phyloP scores from a whole-genome alignment of 1,140 invertebrate genomes.

The Lasioglossum albipes region DNA sequence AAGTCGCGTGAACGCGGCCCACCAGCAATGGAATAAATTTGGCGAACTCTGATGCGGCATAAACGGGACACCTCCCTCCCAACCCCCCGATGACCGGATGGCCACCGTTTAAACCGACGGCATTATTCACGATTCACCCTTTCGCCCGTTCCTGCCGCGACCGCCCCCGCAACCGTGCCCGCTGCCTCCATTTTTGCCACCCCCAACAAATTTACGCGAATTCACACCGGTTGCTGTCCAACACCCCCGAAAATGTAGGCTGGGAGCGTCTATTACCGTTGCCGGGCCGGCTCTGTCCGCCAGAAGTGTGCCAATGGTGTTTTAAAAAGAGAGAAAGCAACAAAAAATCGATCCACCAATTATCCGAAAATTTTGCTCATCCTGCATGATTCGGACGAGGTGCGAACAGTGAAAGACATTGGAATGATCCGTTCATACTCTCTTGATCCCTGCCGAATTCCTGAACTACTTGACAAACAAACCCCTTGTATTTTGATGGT shows the following conservation, averaged over 20 bases:
- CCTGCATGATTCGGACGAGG: not conserved
- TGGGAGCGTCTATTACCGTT: conserved; percentile 52
- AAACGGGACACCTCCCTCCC: conserved; percentile 50
- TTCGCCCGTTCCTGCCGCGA: conserved; percentile 25
- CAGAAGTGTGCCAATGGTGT: conserved; percentile 33
- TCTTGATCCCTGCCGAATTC: too few species aligned
- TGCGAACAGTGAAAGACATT: not conserved
- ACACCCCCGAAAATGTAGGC: conserved; percentile 44
- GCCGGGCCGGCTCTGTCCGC: conserved; percentile 9
- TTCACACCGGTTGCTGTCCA: conserved; percentile 63
- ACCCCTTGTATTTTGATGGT: too few species aligned
- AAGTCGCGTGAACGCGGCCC: conserved; percentile 52
- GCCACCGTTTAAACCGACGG: conserved; percentile 65
- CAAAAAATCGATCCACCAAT: not conserved
- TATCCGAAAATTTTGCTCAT: not conserved
- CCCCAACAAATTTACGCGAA: conserved; percentile 69
- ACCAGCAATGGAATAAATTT: conserved; percentile 70
- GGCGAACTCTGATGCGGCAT: conserved; percentile 72
- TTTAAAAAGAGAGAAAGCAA: not conserved
- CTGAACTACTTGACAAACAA: too few species aligned
- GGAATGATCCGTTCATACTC: not conserved
- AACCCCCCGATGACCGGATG: conserved; percentile 64
- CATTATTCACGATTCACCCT: conserved; percentile 67
- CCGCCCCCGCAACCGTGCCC: not conserved
- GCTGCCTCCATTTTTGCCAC: conserved; percentile 59